Conservation (phyloP, 2,113 vertebrate species). For the Bambusicola thoracicus region DNA sequence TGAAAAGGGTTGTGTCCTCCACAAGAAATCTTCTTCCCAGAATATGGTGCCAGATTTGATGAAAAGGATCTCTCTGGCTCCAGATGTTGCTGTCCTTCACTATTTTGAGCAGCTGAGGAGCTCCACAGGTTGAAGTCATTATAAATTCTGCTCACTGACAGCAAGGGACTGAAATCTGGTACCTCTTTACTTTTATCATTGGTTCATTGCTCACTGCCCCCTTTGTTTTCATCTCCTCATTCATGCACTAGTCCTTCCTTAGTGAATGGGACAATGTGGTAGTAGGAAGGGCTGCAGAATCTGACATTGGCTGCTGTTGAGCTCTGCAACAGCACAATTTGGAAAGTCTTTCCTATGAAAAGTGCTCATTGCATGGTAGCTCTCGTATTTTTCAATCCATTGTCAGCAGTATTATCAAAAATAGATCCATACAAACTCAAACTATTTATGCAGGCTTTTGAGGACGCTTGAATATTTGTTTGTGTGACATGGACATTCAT, state of each 20-base stretch:
- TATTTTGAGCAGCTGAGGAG: background rate
- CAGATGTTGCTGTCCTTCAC: background rate
- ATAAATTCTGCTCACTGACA: background rate
- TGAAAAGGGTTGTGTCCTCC: background rate
- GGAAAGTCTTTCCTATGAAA: background rate
- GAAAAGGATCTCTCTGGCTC: background rate
- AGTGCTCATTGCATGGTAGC: background rate
- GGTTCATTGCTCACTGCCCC: background rate
- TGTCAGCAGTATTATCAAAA: background rate
- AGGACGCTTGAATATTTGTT: constrained; percentile 16
- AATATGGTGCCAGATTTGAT: background rate
- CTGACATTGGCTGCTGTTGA: background rate
- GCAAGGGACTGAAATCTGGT: background rate
- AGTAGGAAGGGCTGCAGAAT: background rate
- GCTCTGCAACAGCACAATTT: accelerated
- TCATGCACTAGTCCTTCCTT: background rate
- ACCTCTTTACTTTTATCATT: background rate
- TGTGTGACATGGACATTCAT: background rate
- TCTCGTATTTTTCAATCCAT: background rate
- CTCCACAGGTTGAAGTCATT: background rate
- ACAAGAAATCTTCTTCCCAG: background rate
- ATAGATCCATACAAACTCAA: background rate
- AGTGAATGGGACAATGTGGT: background rate
- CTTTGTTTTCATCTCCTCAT: background rate
- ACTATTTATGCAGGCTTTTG: background rate